Evolutionary conservation across 1,140 invertebrate genomes (phyloP).

Genomic region (Rhopalosiphum padi): DNA sequence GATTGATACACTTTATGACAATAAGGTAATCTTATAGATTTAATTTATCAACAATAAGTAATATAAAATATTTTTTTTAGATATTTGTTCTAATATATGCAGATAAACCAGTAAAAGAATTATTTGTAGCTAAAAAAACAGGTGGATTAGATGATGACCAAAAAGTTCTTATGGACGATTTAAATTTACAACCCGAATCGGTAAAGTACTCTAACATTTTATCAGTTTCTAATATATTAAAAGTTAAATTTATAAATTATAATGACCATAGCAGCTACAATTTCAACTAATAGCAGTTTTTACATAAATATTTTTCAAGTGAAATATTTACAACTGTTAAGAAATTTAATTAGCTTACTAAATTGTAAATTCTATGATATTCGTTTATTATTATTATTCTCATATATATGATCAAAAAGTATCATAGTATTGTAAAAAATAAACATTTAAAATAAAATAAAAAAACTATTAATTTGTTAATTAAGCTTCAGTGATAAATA

Average conservation of each 20-base stretch:
- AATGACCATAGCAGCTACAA: not conserved
- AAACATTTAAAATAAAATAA: not conserved
- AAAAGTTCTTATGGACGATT: slow-evolving; percentile 91
- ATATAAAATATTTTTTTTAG: slow-evolving; percentile 63
- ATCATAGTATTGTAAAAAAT: not conserved
- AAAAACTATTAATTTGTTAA: not conserved
- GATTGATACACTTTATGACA: slow-evolving; percentile 97
- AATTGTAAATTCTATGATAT: not conserved
- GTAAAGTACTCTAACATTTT: slow-evolving; percentile 61
- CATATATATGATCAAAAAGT: not conserved
- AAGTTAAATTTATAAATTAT: not conserved
- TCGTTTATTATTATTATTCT: not conserved
- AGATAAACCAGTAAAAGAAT: slow-evolving; percentile 73
- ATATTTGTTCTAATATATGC: slow-evolving; percentile 82
- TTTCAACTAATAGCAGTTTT: not conserved
- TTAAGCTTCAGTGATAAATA: not conserved
- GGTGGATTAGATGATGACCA: slow-evolving; percentile 62
- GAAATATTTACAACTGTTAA: too few relatives aligned
- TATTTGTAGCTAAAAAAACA: slow-evolving; percentile 70
- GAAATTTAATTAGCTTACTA: not conserved
- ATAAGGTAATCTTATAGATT: slow-evolving; percentile 70
- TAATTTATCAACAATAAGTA: slow-evolving; percentile 4
- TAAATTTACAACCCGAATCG: slow-evolving; percentile 74
- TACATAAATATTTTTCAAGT: not conserved
- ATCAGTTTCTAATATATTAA: not conserved